Evolutionary conservation across 2,888 invertebrate species (phyloP).

Genomic region (Trisateles emortualis): DNA sequence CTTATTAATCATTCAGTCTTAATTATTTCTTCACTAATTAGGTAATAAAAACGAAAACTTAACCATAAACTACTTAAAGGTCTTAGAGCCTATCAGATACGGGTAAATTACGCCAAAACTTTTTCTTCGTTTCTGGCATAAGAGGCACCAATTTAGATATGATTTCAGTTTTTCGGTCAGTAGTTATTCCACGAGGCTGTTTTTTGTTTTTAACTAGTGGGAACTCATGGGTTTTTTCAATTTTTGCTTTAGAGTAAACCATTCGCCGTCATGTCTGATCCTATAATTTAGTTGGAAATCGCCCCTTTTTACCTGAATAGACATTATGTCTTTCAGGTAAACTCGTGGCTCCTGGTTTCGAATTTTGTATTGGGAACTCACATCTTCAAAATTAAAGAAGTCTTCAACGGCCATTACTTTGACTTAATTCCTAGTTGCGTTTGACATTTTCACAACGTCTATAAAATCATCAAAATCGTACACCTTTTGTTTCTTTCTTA

Average conservation of each 20-base stretch:
- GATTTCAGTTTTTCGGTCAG: not conserved
- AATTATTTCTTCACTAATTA: no score
- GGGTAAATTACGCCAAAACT: not conserved
- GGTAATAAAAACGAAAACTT: no score
- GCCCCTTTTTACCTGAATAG: not conserved
- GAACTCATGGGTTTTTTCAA: not conserved
- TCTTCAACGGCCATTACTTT: not conserved
- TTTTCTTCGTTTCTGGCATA: not conserved
- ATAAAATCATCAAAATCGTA: not conserved
- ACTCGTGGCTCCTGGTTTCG: slow-evolving; percentile 2
- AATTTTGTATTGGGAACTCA: slow-evolving; percentile 12
- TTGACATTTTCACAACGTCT: not conserved
- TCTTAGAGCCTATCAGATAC: not conserved
- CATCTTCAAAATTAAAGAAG: slow-evolving; percentile 8
- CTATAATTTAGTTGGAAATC: not conserved
- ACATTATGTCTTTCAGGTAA: slow-evolving; percentile 11
- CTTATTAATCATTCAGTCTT: no score
- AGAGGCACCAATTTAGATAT: not conserved
- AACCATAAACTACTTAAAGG: no score
- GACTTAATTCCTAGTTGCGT: not conserved
- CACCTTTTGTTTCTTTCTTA: not conserved
- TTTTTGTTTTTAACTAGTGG: not conserved
- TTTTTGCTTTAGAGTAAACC: slow-evolving; percentile 5
- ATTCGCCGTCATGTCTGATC: not conserved
- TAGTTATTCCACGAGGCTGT: not conserved